A percentile compares a stretch with the other conserved stretches of the same genome.
Evolutionary conservation across 2,113 vertebrate genomes (phyloP).

Genomic region (Chunga burmeisteri): DNA sequence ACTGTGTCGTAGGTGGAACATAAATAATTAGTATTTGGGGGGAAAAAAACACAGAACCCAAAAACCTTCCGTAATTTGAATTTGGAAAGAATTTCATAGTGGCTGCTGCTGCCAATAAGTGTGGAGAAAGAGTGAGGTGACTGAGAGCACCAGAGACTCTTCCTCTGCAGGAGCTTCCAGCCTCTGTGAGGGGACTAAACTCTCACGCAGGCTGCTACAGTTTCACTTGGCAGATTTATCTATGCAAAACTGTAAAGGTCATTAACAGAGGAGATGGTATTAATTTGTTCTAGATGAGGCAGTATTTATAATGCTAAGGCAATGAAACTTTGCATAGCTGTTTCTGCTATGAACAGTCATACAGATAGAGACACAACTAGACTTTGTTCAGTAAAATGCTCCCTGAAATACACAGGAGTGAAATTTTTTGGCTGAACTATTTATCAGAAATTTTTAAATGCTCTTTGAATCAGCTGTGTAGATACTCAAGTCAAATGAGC

Average conservation of each 20-base stretch:
- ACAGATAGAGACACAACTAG: background rate
- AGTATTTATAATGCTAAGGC: background rate
- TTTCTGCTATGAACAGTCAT: background rate
- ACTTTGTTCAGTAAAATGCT: background rate
- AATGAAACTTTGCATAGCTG: conserved; percentile 28
- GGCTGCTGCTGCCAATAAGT: background rate
- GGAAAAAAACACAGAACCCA: fast-evolving
- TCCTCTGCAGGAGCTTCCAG: background rate
- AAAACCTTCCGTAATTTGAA: background rate
- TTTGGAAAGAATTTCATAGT: background rate
- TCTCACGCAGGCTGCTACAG: background rate
- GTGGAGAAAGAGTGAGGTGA: background rate
- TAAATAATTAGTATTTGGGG: background rate
- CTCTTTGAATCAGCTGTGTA: background rate
- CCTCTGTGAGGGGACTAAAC: background rate
- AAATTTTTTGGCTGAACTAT: background rate
- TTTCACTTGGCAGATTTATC: background rate
- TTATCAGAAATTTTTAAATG: background rate
- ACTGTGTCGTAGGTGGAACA: background rate
- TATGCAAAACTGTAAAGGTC: background rate
- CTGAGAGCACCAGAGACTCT: background rate
- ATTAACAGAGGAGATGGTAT: conserved; percentile 8
- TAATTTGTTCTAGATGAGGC: conserved; percentile 21
- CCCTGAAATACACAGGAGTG: background rate
- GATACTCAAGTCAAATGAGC: background rate